Base-by-base conservation (phyloP, 2,888 invertebrate species). In the Gymnocheta viridis region DNA sequence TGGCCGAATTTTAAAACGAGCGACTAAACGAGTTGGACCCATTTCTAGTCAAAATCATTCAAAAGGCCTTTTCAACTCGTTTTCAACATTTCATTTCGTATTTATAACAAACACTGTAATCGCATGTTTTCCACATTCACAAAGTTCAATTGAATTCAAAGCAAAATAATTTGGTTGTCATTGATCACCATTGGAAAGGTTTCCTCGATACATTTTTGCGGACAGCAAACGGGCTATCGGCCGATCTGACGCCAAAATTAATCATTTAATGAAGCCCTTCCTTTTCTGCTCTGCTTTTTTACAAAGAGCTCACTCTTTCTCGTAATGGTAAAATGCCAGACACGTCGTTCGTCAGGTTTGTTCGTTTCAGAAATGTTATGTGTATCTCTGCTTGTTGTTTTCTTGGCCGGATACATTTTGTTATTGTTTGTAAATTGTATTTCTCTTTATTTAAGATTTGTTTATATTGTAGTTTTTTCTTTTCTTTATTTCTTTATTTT, bases 371-470 rank as follows among this genome's bases (percentile, higher is more conserved):
- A 62, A 49, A 49, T 49, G 3, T 5, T 51, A 10, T 62, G 69
- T 47, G 41, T 41, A 38, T 56, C 35, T 74, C 44, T 67, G 9
- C n/a, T 27, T 19, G 4, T 73, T 69, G 54, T 62, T 67, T 74
- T 79, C 69, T 74, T 79, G 79, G 64, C 82, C 82, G 82, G 82
- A 82, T 82, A 70, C 69, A 74, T 74, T 62, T 69, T 74, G 69
- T 74, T 79, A 79, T 79, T 74, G 69, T 64, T 69, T 69, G 56
- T 79, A 56, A 56, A 76, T 76, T 56, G 54, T 79, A 10, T 41
- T 67, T 69, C 29, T 79, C 69, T 51, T 69, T 64, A 62, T 82
- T 76, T 76, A 64, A 47, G 58, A 49, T 66, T 72, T 72, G 47
- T 78, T 64, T 77, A 54, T 49, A 24, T 19, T 73, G 41, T 17